phyloP scores from a whole-genome alignment of 1,140 invertebrate genomes.

The Achatina immaculata region DNA sequence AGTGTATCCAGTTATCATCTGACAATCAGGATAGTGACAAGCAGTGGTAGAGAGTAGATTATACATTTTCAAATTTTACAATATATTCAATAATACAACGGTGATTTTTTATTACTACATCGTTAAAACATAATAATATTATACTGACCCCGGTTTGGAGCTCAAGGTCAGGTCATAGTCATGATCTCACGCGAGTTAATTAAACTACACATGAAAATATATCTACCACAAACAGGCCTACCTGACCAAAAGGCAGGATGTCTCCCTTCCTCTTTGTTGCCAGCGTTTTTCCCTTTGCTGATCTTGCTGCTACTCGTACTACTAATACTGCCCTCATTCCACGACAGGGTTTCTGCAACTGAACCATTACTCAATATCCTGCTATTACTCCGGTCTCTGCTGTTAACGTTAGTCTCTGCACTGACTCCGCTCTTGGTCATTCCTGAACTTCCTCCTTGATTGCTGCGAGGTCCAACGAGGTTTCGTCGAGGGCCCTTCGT shows the following conservation, averaged over 20 bases:
- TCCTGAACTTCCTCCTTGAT: background rate
- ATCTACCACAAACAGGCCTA: background rate
- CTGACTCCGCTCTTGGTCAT: background rate
- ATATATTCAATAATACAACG: no score
- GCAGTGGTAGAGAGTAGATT: no score
- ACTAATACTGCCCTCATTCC: background rate
- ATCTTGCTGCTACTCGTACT: background rate
- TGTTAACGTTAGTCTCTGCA: background rate
- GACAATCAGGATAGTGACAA: no score
- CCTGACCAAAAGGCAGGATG: background rate
- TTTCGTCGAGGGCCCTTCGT: slow-evolving; percentile 2
- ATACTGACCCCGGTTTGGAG: no score
- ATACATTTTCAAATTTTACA: no score
- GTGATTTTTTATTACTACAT: no score
- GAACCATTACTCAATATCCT: background rate
- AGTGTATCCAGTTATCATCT: no score
- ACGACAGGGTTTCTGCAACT: background rate
- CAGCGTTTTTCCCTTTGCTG: background rate
- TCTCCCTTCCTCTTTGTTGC: background rate
- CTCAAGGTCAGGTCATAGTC: no score
- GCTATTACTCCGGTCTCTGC: background rate
- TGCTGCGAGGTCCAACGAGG: background rate
- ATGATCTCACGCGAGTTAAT: no score
- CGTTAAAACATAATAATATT: no score
- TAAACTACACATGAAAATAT: no score